phyloP scores from a whole-genome alignment of 2,113 vertebrate genomes.

The Epinephelus fuscoguttatus region DNA sequence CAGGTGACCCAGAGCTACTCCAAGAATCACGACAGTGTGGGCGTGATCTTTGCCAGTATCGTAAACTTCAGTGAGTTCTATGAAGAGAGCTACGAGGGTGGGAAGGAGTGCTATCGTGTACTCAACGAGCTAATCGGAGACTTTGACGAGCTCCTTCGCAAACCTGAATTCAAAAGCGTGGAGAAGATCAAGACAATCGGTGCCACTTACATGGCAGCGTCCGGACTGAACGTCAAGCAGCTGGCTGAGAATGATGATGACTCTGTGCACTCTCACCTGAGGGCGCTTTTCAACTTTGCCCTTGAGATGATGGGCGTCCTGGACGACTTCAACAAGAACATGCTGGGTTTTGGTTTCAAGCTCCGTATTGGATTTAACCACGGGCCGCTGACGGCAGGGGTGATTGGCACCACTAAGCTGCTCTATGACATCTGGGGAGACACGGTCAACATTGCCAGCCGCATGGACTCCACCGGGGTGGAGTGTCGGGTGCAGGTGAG shows the following conservation, averaged over 20 bases:
- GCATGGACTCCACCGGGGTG: constrained; percentile 98
- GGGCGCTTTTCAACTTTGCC: constrained; percentile 96
- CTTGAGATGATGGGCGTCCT: constrained; percentile 98
- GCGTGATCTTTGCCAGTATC: constrained; percentile 97
- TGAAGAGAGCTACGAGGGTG: constrained; percentile 97
- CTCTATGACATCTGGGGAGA: constrained; percentile 99
- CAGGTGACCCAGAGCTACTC: constrained; percentile 97
- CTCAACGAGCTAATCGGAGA: constrained; percentile 98
- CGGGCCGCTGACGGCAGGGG: constrained; percentile 94
- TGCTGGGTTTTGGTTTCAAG: constrained; percentile 98
- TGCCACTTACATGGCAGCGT: constrained; percentile 98
- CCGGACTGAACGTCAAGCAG: constrained; percentile 92
- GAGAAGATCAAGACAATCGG: constrained; percentile 99
- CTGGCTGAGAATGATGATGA: constrained; percentile 86
- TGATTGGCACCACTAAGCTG: constrained; percentile 98
- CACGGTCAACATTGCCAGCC: constrained; percentile 98
- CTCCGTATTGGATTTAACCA: constrained; percentile 98
- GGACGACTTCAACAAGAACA: constrained; percentile 99
- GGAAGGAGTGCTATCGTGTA: constrained; percentile 98
- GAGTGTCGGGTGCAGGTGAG: constrained; percentile 99
- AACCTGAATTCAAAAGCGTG: constrained; percentile 90
- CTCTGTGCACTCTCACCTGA: constrained; percentile 91
- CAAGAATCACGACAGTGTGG: constrained; percentile 96
- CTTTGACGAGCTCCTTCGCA: constrained; percentile 95
- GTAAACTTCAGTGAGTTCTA: constrained; percentile 99